Percentiles rank a stretch among this genome's conserved stretches.
These are phyloP conservation scores for Sterna hirundo DNA, from an alignment of 2,113 vertebrate species.

Conservation along the genomic window DNA sequence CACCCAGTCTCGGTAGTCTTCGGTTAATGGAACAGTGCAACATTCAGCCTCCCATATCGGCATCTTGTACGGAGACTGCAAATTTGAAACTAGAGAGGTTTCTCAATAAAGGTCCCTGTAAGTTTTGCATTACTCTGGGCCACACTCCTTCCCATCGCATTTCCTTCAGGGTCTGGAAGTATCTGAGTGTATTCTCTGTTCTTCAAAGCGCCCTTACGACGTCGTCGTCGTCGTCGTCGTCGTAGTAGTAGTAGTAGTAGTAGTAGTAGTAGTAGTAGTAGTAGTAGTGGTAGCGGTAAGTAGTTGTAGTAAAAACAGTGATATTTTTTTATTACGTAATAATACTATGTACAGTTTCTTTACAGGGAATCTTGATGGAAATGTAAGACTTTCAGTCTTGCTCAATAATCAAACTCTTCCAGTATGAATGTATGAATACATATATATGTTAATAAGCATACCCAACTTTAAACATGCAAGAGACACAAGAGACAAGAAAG, in stretches of 20 bases:
- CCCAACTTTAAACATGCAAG: not conserved
- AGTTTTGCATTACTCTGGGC: not conserved
- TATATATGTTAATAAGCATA: not conserved
- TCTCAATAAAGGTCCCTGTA: rapidly evolving
- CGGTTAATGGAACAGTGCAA: not conserved
- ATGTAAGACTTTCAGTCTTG: not conserved
- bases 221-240: too few species aligned
- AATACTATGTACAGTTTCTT: not conserved
- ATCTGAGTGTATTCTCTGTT: not conserved
- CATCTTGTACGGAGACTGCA: not conserved
- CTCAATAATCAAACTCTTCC: not conserved
- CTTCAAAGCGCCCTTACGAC: not conserved
- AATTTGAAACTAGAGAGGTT: not conserved
- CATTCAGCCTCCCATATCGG: not conserved
- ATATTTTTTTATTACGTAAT: not conserved
- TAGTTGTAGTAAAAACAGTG: not conserved
- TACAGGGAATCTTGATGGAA: not conserved
- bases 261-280: too few species aligned
- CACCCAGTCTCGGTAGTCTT: not conserved
- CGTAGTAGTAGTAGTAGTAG: too few species aligned
- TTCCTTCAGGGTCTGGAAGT: not conserved
- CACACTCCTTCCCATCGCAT: not conserved
- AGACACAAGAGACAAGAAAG: not conserved
- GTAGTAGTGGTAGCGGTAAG: not conserved
- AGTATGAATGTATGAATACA: not conserved